Conservation (phyloP, 2,113 vertebrate genomes). For the Salvelinus sp. region DNA sequence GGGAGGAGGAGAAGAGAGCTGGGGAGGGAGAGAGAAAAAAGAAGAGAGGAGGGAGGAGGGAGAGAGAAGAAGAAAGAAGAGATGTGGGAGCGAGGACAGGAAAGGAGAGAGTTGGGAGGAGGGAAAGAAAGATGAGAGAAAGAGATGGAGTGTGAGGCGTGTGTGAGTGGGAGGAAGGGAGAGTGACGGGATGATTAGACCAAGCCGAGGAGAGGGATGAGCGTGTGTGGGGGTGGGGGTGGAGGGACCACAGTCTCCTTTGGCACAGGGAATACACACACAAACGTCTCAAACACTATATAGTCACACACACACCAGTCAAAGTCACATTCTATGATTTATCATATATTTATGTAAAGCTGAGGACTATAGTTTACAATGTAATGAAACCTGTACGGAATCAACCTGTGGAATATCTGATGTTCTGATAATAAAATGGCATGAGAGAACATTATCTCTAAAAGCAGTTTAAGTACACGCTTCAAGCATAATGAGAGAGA, state of each 20-base stretch:
- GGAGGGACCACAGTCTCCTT: not conserved
- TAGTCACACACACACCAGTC: conserved; percentile 20
- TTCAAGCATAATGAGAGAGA: conserved; percentile 17
- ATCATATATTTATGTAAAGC: not conserved
- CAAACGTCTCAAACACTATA: conserved; percentile 19
- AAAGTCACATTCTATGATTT: not conserved
- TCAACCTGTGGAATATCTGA: conserved; percentile 15
- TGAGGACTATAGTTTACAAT: not conserved
- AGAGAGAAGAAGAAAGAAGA: not conserved
- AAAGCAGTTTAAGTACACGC: conserved; percentile 34
- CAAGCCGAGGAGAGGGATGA: conserved; percentile 60
- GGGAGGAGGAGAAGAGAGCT: not conserved
- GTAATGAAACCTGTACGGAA: not conserved
- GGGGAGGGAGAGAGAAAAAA: conserved; percentile 13
- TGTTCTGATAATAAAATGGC: conserved; percentile 32
- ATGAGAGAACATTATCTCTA: conserved; percentile 32
- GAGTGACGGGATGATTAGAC: conserved; percentile 71
- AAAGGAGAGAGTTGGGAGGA: not conserved
- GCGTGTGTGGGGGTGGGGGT: conserved; percentile 55
- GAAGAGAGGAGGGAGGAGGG: conserved; percentile 2
- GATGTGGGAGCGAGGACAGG: not conserved
- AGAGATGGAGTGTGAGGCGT: conserved; percentile 9
- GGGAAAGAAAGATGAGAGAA: not conserved
- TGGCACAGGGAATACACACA: conserved; percentile 26
- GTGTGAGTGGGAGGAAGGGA: conserved; percentile 15